Conservation (phyloP, 2,113 vertebrate species). For the Athene noctua region DNA sequence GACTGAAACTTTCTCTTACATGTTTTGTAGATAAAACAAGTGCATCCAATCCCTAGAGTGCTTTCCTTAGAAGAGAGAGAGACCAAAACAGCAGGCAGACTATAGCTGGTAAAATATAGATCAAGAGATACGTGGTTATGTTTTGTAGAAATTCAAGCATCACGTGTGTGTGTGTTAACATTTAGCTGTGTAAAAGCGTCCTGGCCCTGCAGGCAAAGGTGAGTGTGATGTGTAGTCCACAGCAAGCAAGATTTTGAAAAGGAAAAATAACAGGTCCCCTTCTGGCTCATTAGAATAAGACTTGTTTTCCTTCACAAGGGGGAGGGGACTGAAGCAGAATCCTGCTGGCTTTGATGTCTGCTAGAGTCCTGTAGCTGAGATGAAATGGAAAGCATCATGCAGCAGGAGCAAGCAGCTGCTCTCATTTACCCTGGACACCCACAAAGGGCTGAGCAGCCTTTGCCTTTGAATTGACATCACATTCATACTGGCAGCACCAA, state of each 20-base stretch:
- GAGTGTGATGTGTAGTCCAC: background rate
- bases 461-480: background rate
- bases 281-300: background rate
- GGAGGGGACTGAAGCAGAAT: background rate
- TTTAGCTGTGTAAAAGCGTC: too few relatives aligned
- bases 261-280: background rate
- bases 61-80: background rate
- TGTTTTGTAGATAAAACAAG: background rate
- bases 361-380: background rate
- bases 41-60: background rate
- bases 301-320: background rate
- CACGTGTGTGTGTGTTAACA: rapidly evolving
- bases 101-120: background rate
- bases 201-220: background rate
- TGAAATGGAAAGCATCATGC: background rate
- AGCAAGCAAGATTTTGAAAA: background rate
- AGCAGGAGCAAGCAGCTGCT: slow-evolving; percentile 34
- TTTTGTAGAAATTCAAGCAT: background rate
- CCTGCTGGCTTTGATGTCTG: background rate
- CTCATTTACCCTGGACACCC: background rate
- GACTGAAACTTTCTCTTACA: rapidly evolving
- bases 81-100: background rate
- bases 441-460: background rate
- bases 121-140: rapidly evolving
- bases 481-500: background rate